Percentiles rank a stretch among this genome's conserved stretches.
phyloP scores from a whole-genome alignment of 2,797 vertebrate species.

The Bradypodion ventrale region DNA sequence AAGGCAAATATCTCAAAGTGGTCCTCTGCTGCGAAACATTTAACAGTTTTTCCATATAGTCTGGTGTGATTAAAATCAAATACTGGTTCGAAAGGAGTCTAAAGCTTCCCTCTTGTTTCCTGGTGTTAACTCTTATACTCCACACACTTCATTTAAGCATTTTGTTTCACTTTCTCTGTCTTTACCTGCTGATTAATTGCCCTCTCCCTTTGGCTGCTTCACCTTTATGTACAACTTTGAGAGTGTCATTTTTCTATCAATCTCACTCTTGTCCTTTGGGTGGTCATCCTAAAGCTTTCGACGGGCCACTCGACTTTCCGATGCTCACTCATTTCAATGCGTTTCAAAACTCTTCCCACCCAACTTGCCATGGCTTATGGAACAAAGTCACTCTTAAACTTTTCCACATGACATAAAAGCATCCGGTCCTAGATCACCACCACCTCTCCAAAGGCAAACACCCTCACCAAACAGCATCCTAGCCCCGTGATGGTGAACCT shows the following conservation, averaged over 20 bases:
- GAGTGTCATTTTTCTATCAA: not conserved
- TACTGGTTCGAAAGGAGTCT: not conserved
- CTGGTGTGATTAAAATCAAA: not conserved
- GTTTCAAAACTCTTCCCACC: not conserved
- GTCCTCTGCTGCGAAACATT: too few species aligned
- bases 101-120: not conserved
- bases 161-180: not conserved
- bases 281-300: not conserved
- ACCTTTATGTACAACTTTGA: not conserved
- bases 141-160: not conserved
- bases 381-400: constrained; percentile 18
- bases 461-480: not conserved
- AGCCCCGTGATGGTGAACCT: too few species aligned
- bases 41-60: too few species aligned
- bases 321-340: not conserved
- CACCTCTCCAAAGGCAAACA: not conserved
- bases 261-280: not conserved
- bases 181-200: not conserved
- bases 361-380: not conserved
- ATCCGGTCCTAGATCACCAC: too few species aligned
- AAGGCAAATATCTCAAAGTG: not conserved
- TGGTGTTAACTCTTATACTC: not conserved
- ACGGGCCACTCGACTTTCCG: not conserved
- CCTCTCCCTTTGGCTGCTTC: not conserved
- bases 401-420: not conserved